Conservation (phyloP, 2,888 invertebrate genomes). For the Panopea generosa region DNA sequence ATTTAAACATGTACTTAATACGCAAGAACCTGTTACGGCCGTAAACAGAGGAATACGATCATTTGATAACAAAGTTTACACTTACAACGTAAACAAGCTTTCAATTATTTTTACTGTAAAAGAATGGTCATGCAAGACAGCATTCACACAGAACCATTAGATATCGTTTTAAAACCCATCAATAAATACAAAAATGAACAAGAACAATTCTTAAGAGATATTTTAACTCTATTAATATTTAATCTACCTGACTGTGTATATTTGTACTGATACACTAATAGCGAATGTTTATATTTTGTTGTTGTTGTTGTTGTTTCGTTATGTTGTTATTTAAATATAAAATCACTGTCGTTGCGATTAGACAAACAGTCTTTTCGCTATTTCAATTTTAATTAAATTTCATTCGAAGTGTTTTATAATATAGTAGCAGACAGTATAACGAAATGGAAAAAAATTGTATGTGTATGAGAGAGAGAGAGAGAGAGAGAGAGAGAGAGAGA, state of each 20-base stretch:
- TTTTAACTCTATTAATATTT: no score
- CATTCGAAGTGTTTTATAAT: no score
- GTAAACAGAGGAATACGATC: neutral
- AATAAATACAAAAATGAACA: constrained; percentile 7
- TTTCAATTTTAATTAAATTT: no score
- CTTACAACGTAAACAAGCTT: neutral
- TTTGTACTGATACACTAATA: neutral
- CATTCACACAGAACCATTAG: neutral
- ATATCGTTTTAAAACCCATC: constrained; percentile 1
- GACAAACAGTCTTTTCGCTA: no score
- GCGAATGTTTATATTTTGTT: neutral
- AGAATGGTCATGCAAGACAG: neutral
- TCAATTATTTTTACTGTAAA: constrained; percentile 1
- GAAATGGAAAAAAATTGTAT: no score
- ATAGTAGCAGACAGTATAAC: no score
- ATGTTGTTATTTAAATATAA: neutral
- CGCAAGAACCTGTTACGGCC: neutral
- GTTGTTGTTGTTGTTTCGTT: neutral
- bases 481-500: no score
- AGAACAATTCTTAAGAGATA: neutral
- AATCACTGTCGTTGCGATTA: no score
- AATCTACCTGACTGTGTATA: no score
- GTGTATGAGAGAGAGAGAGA: no score
- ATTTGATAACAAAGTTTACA: neutral
- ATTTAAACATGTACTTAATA: constrained; percentile 9